Base-by-base conservation (phyloP, 2,113 vertebrate genomes). In the Hystrix cristata region DNA sequence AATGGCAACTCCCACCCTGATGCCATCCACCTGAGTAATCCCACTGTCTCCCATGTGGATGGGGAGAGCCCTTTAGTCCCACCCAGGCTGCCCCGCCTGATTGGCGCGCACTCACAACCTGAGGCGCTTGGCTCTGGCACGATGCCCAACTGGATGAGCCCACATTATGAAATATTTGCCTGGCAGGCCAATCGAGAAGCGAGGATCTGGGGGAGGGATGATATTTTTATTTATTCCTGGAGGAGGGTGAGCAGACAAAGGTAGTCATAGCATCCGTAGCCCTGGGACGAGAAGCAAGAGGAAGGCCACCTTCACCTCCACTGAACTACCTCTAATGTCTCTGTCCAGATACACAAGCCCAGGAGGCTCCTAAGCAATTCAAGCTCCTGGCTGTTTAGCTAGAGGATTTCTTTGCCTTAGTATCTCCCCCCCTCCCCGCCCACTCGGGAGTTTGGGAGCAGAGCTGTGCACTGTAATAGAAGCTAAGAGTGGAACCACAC, bases 161-260 rank as follows among this genome's bases (percentile, higher is more conserved):
- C 96, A 95, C 69, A 97, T 98, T 96, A 97, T 96, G 97, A 97
- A 97, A 97, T 97, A 97, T 97, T 97, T 97, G 97, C 97, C 88
- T 88, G 57, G 80, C 64, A 65, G 95, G 80, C 97, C 97, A 97
- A 95, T 97, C 16, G 96, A 96, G 94, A 59, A 92, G 79, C 96
- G 0, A 12, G 95, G 97, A 95, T 95, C 90, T 60, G 76, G 96
- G 96, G 96, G 94, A 96, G 96, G 92, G 92, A 82, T 38, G 96
- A 31, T 95, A 97, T 92, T 98, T 97, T 95, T 95, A 97, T 97
- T 98, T 98, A 97, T 96, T 95, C 85, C 85, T 91, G 79, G 84
- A 95, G 89, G 94, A 96, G 86, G 62, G 69, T 31, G 90, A 86
- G 43, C 81, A 97, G 96, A 97, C 96, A 96, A 95, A 97, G 87